phyloP scores from a whole-genome alignment of 2,113 vertebrate genomes.

The Reinhardtius hippoglossoides region DNA sequence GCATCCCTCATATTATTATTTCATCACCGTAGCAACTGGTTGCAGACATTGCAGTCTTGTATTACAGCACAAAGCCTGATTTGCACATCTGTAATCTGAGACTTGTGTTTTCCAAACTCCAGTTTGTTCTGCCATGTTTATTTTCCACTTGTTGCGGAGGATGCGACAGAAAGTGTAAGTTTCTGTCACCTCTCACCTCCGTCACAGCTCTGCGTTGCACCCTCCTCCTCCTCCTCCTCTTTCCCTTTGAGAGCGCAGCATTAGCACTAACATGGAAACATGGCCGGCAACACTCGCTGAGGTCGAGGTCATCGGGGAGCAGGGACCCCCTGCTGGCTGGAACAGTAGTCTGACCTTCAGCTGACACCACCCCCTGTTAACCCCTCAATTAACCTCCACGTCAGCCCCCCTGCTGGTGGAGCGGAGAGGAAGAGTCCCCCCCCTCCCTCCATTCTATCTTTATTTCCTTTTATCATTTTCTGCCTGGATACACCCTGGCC shows the following conservation, averaged over 20 bases:
- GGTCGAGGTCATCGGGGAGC: constrained; percentile 57
- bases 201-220: background rate
- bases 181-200: constrained; percentile 5
- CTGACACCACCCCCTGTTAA: constrained; percentile 76
- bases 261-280: constrained; percentile 49
- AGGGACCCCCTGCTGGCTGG: constrained; percentile 65
- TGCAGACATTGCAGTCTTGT: background rate
- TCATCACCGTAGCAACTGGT: background rate
- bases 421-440: constrained; percentile 32
- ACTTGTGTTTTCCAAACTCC: background rate
- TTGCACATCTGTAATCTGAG: background rate
- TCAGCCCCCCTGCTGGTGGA: constrained; percentile 59
- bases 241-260: constrained; percentile 32
- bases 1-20: background rate
- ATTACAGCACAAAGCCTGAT: background rate
- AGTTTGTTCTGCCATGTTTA: background rate
- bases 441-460: constrained; percentile 41
- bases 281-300: constrained; percentile 41
- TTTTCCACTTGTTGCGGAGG: background rate
- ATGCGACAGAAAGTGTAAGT: constrained; percentile 1
- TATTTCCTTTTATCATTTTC: constrained; percentile 77
- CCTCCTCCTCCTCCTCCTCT: constrained; percentile 1
- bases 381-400: constrained; percentile 79
- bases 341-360: constrained; percentile 76
- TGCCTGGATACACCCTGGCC: constrained; percentile 74